Evolutionary conservation across 2,888 invertebrate genomes (phyloP).

Genomic region (Himalopsyche tibetana): DNA sequence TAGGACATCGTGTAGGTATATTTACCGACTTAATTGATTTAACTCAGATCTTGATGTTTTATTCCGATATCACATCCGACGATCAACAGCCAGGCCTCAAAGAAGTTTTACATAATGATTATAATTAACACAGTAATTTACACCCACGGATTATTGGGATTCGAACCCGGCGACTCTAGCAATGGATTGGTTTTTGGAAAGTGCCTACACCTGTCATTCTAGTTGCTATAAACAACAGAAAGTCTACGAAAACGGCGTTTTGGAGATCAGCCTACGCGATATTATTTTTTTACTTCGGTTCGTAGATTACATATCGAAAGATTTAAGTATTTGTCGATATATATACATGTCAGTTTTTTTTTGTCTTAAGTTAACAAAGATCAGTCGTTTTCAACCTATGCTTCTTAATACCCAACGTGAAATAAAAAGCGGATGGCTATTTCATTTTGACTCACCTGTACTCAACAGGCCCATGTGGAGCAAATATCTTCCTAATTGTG

Average conservation of each 20-base stretch:
- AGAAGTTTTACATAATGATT: background rate
- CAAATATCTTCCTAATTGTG: too few species aligned
- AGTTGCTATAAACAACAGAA: slow-evolving; percentile 1
- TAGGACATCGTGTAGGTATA: too few species aligned
- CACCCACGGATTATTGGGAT: background rate
- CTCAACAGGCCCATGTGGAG: too few species aligned
- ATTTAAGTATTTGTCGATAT: background rate
- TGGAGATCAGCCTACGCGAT: slow-evolving; percentile 1
- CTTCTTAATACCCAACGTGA: too few species aligned
- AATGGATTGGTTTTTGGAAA: slow-evolving; percentile 16
- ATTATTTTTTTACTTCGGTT: background rate
- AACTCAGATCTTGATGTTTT: background rate
- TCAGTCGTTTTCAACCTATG: too few species aligned
- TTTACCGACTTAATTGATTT: background rate
- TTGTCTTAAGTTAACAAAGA: background rate
- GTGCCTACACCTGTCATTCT: slow-evolving; percentile 18
- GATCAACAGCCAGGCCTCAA: background rate
- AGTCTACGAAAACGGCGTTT: slow-evolving; percentile 15
- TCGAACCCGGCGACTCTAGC: background rate
- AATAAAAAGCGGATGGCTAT: too few species aligned
- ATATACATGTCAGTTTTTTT: background rate
- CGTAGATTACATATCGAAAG: background rate
- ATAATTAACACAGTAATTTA: slow-evolving; percentile 31
- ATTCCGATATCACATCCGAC: background rate
- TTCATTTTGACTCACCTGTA: too few species aligned